Evolutionary conservation across 1,140 invertebrate species (phyloP).

Genomic region (Neotoxoptera formosana): DNA sequence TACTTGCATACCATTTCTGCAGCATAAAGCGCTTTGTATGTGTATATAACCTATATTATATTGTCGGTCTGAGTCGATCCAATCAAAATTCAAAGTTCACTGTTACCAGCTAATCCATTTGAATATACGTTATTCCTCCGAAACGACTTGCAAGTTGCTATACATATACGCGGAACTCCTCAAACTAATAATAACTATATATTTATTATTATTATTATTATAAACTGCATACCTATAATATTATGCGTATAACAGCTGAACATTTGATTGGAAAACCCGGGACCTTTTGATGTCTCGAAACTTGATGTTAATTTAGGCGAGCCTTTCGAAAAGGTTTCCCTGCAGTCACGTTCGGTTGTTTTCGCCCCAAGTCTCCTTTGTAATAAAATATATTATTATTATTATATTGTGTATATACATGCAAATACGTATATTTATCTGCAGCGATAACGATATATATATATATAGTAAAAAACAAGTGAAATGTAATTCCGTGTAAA

Average conservation of each 20-base stretch:
- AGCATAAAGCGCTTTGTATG: neutral
- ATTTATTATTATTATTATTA: neutral
- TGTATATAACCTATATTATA: no score
- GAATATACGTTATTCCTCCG: neutral
- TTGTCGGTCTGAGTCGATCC: neutral
- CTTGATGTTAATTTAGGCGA: neutral
- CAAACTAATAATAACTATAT: neutral
- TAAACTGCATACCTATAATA: neutral
- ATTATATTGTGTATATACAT: neutral
- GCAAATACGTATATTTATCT: neutral
- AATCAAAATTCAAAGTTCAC: slow-evolving; percentile 3
- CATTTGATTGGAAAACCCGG: neutral
- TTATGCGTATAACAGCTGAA: neutral
- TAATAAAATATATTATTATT: neutral
- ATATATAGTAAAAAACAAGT: no score
- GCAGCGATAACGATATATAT: neutral
- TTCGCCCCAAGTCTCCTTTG: neutral
- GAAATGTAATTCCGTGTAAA: neutral
- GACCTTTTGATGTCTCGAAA: neutral
- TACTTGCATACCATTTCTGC: neutral
- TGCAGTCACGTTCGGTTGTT: neutral
- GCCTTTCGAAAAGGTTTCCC: neutral
- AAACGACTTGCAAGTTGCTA: neutral
- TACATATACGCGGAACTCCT: neutral
- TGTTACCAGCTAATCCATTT: neutral